Conservation (phyloP, 2,888 invertebrate genomes). For the Labia minor region DNA sequence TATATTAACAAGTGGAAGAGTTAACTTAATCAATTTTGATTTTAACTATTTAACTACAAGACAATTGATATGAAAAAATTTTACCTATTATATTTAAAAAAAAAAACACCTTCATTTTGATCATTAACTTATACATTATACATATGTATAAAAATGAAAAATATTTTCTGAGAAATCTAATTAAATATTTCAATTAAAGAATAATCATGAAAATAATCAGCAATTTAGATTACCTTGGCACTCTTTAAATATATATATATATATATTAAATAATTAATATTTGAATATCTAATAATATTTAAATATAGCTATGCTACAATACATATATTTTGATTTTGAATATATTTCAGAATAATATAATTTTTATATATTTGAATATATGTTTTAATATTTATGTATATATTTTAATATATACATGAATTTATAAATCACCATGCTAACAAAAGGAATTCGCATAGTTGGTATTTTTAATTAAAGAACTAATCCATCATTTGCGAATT, state of each 20-base stretch:
- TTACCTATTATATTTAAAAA: too few species aligned
- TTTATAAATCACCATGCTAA: neutral
- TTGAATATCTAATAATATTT: neutral
- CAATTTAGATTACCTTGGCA: neutral
- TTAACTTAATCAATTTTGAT: too few species aligned
- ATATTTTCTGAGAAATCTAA: too few species aligned
- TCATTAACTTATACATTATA: too few species aligned
- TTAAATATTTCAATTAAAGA: too few species aligned
- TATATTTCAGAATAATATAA: neutral
- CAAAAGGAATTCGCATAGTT: neutral
- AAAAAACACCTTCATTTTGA: too few species aligned
- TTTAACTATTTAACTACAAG: too few species aligned
- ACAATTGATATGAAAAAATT: too few species aligned
- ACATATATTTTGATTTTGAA: neutral
- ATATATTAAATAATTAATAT: neutral
- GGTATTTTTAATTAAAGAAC: neutral
- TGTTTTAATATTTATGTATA: neutral
- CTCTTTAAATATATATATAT: too few species aligned
- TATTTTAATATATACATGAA: neutral
- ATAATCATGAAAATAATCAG: neutral
- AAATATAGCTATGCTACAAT: neutral
- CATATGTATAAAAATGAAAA: too few species aligned
- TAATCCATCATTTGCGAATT: neutral
- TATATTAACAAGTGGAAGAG: neutral
- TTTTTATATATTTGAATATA: neutral